These are phyloP conservation scores for Felis chaus DNA, from an alignment of 2,113 vertebrate genomes.

Conservation along the genomic window DNA sequence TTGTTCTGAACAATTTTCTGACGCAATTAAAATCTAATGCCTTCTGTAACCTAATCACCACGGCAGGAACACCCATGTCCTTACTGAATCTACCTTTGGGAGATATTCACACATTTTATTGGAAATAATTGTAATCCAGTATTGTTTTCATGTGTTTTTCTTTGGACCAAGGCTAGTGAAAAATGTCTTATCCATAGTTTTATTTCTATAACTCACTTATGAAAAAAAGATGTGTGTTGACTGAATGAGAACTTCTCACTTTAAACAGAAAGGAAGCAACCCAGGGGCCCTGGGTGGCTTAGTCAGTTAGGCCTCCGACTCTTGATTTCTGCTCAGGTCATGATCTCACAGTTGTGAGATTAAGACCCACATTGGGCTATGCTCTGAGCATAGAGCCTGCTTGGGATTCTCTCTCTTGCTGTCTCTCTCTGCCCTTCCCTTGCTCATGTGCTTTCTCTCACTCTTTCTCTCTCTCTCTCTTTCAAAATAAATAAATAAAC, in stretches of 20 bases:
- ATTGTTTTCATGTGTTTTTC: neutral
- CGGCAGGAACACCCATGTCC: neutral
- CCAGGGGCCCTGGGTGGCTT: neutral
- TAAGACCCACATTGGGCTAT: no score
- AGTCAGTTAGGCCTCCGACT: no score
- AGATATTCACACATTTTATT: neutral
- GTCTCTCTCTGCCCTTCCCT: no score
- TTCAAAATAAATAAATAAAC: no score
- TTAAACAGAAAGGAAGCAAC: neutral
- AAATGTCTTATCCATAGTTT: neutral
- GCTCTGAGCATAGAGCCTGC: no score
- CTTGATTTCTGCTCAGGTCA: no score
- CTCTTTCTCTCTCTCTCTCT: no score
- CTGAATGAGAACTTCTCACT: neutral
- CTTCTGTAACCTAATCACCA: neutral
- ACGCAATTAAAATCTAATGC: neutral
- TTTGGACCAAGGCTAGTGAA: neutral
- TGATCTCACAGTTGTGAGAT: no score
- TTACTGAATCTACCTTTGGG: neutral
- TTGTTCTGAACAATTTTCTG: conserved; percentile 27
- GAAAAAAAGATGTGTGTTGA: neutral
- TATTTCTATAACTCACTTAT: neutral
- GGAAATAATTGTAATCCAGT: neutral
- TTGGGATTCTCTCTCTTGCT: no score
- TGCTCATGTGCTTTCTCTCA: no score